These are phyloP conservation scores for Chrysolina haemoptera DNA, from an alignment of 2,888 invertebrate species.

Conservation along the genomic window DNA sequence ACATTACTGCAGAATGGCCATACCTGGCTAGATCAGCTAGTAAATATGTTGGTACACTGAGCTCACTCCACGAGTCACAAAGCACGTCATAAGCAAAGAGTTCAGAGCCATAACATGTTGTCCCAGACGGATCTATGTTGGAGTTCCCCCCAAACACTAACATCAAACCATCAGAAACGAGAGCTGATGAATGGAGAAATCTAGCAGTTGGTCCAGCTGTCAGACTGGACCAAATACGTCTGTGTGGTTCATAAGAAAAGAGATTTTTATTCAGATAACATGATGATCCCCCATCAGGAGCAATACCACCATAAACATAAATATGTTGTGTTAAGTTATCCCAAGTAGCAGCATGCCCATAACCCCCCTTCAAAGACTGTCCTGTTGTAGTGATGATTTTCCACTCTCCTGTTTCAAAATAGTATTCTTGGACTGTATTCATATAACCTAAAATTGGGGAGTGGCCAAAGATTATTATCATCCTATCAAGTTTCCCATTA, in stretches of 20 bases:
- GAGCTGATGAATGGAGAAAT: conserved; percentile 91
- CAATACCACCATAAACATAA: conserved; percentile 91
- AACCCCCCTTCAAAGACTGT: conserved; percentile 90
- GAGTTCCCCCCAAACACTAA: conserved; percentile 98
- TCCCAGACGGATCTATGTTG: conserved; percentile 94
- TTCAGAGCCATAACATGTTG: conserved; percentile 92
- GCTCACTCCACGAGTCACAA: conserved; percentile 81
- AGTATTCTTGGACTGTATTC: conserved; percentile 88
- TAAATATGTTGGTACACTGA: conserved; percentile 73
- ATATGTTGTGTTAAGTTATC: conserved; percentile 85
- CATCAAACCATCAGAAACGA: conserved; percentile 85
- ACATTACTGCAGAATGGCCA: conserved; percentile 85
- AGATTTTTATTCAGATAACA: conserved; percentile 83
- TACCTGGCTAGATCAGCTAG: conserved; percentile 80
- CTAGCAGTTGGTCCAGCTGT: conserved; percentile 86
- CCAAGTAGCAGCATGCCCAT: conserved; percentile 91
- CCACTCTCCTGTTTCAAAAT: conserved; percentile 84
- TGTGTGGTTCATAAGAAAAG: conserved; percentile 89
- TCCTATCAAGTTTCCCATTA: conserved; percentile 77
- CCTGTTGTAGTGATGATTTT: conserved; percentile 81
- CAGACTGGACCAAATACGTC: conserved; percentile 83
- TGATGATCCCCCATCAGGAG: conserved; percentile 86
- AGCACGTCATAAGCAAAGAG: conserved; percentile 90
- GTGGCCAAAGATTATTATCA: conserved; percentile 98
- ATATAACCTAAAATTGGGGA: conserved; percentile 95